Base-by-base conservation (phyloP, 53 echinoderm and acorn worm genomes). In the Patiria pectinifera region DNA sequence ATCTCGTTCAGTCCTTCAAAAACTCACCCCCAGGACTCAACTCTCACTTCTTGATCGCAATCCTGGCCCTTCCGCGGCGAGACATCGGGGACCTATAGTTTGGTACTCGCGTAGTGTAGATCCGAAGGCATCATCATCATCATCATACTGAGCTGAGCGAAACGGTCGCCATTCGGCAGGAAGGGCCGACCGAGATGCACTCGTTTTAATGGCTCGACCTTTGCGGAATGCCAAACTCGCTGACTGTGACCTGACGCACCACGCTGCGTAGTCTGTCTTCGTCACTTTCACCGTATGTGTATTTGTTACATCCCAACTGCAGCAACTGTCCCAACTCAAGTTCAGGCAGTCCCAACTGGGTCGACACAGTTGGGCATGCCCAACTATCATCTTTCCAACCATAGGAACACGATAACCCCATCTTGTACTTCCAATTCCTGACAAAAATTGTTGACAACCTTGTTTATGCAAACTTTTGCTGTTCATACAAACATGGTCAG, bases 171-270 rank as follows among this genome's bases (percentile, higher is more conserved):
- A 88, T 88, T 88, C 88, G 59, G 53, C n/a, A 22, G 9, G 61
- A 88, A 62, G 76, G 88, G 46, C 88, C 88, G 88, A 88, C 35
- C 26, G 59, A 76, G 60, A 59, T 88, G 22, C 76, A 77, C 8
- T 24, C 88, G 22, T 19, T 53, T 53, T 53, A 88, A 59, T 59
- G 88, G 77, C 43, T 76, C 76, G 88, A 88, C 88, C 88, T 88
- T 62, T 77, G 35, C 58, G 88, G 88, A 88, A 88, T 88, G 88
- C 78, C 78, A 78, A 88, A 60, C 88, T 88, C 88, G 78, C 88
- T 88, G 59, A 78, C 78, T 59, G 78, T 88, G 88, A 88, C 88
- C 88, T 26, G 78, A 18, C 88, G 88, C 78, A 53, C 53, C 53
- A 78, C 61, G 88, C 78, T 58, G 88, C 88, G 88, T 18, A 88